phyloP scores from a whole-genome alignment of 2,797 vertebrate species.

The Brachymystax lenok region DNA sequence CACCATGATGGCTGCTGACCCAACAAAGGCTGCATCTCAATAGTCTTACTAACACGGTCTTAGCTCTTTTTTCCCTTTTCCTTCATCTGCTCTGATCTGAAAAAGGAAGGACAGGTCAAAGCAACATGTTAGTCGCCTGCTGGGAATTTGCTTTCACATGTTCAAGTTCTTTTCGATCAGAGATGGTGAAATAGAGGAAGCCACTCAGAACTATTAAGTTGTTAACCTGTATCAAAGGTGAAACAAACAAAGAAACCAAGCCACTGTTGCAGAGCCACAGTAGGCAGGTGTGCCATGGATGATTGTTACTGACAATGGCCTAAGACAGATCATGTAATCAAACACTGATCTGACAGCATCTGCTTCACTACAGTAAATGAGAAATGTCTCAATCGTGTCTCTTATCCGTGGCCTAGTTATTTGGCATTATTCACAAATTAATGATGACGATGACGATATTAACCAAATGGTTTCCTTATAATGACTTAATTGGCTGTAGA shows the following conservation, averaged over 20 bases:
- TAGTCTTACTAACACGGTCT: neutral
- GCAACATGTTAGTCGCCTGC: neutral
- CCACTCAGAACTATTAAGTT: neutral
- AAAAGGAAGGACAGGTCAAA: neutral
- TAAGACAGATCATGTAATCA: neutral
- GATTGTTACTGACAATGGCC: neutral
- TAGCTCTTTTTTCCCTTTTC: neutral
- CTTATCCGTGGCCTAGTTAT: neutral
- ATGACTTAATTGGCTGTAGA: neutral
- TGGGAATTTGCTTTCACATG: neutral
- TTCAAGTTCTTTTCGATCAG: neutral
- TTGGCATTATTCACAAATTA: conserved; percentile 2
- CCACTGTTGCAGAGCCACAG: neutral
- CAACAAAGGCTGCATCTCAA: neutral
- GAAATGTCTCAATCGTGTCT: neutral
- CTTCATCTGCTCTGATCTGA: neutral
- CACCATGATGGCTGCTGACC: neutral
- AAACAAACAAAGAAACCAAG: neutral
- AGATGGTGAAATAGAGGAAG: neutral
- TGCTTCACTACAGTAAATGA: neutral
- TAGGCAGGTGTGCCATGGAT: neutral
- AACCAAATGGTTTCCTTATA: neutral
- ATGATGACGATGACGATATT: neutral
- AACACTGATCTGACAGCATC: neutral
- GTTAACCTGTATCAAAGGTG: neutral